A percentile compares a stretch with the other conserved stretches of the same genome.
Conservation (phyloP, 2,797 vertebrate genomes). For the Leontopithecus rosalia region DNA sequence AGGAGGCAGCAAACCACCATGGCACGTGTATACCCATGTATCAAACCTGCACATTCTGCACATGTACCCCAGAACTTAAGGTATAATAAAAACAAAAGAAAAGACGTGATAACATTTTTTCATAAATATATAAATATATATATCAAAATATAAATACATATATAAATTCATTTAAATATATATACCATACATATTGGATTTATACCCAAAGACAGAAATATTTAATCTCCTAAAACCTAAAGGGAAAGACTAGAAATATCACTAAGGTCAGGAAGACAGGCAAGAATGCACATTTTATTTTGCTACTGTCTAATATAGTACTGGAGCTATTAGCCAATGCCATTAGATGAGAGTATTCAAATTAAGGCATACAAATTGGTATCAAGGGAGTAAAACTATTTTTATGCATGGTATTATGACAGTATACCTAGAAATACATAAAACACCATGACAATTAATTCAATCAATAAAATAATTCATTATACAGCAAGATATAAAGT, state of each 20-base stretch:
- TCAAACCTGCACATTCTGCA: too few relatives aligned
- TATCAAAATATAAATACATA: too few relatives aligned
- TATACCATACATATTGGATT: too few relatives aligned
- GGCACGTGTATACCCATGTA: too few relatives aligned
- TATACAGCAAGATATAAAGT: background rate
- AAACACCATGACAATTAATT: background rate
- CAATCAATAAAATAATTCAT: background rate
- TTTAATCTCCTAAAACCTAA: too few relatives aligned
- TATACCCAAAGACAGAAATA: too few relatives aligned
- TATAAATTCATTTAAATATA: too few relatives aligned
- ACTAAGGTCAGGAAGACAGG: background rate
- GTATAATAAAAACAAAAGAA: too few relatives aligned
- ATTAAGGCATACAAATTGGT: background rate
- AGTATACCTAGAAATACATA: background rate
- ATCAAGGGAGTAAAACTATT: background rate
- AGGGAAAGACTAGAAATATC: background rate
- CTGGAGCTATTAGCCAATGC: background rate
- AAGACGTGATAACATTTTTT: too few relatives aligned
- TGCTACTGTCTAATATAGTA: background rate
- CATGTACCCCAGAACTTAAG: too few relatives aligned
- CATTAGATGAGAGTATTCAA: background rate
- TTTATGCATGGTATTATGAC: background rate
- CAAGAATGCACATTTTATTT: background rate
- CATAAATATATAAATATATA: too few relatives aligned
- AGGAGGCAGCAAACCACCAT: too few relatives aligned